Evolutionary conservation across 2,797 vertebrate genomes (phyloP).

Genomic region (Gorsachius magnificus): DNA sequence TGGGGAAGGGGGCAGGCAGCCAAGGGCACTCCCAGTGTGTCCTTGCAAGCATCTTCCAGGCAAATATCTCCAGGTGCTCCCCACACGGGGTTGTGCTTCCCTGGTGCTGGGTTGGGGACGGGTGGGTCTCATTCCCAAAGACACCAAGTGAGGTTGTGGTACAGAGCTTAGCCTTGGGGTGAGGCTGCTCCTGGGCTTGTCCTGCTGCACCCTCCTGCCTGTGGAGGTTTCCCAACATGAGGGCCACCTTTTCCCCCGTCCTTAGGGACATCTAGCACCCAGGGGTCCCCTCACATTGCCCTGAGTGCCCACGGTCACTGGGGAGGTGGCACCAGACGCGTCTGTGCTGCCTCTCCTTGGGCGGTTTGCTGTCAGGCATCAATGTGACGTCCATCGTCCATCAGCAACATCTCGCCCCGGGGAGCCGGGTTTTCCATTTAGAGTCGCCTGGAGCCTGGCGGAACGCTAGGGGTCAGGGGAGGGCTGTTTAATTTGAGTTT

Average conservation of each 20-base stretch:
- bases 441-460: neutral
- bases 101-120: neutral
- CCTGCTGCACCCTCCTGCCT: neutral
- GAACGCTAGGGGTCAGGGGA: neutral
- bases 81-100: neutral
- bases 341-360: neutral
- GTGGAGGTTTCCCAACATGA: neutral
- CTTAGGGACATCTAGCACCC: neutral
- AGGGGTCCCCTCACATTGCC: neutral
- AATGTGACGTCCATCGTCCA: neutral
- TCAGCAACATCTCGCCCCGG: no score
- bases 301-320: neutral
- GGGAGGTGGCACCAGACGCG: neutral
- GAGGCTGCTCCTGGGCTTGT: neutral
- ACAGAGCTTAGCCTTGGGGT: neutral
- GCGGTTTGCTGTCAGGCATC: neutral
- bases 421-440: neutral
- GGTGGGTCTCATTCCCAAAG: neutral
- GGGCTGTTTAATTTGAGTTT: neutral
- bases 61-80: neutral
- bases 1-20: neutral
- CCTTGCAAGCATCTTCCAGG: neutral
- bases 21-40: neutral
- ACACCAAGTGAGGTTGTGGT: neutral
- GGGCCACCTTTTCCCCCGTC: neutral